These are phyloP conservation scores for Semnornis frantzii DNA, from an alignment of 2,113 vertebrate genomes.

Conservation along the genomic window DNA sequence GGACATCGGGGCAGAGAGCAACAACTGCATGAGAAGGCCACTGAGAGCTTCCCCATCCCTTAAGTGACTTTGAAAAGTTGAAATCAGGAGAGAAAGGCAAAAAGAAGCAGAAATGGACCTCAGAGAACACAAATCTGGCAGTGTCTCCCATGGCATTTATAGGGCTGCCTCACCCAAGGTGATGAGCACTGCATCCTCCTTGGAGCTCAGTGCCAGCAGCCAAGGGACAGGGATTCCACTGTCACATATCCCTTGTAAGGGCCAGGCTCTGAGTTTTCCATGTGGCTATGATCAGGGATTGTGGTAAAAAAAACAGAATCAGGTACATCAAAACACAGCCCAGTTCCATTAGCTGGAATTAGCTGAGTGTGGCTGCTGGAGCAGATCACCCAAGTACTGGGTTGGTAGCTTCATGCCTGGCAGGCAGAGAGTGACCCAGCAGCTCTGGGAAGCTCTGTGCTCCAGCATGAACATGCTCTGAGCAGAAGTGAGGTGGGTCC, in stretches of 20 bases:
- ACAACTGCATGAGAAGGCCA: rapidly evolving
- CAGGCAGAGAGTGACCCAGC: background rate
- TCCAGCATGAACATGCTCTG: rapidly evolving
- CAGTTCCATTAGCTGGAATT: background rate
- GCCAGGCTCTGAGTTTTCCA: background rate
- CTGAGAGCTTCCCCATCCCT: background rate
- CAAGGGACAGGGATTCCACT: rapidly evolving
- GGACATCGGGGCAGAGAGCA: background rate
- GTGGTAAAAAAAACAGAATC: rapidly evolving
- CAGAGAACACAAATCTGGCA: rapidly evolving
- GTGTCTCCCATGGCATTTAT: background rate
- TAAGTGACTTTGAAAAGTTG: background rate
- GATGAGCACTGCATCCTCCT: background rate
- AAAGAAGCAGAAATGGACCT: background rate
- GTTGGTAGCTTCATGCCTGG: background rate
- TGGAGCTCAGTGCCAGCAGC: background rate
- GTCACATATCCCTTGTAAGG: background rate
- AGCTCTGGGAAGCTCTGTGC: background rate
- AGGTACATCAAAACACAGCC: background rate
- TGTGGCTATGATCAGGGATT: rapidly evolving
- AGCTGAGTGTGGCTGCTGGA: background rate
- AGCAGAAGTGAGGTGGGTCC: background rate
- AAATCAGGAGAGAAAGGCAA: background rate
- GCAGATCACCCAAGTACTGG: background rate
- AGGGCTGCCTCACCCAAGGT: background rate